phyloP scores from a whole-genome alignment of 1,140 invertebrate genomes.

The Apis florea region DNA sequence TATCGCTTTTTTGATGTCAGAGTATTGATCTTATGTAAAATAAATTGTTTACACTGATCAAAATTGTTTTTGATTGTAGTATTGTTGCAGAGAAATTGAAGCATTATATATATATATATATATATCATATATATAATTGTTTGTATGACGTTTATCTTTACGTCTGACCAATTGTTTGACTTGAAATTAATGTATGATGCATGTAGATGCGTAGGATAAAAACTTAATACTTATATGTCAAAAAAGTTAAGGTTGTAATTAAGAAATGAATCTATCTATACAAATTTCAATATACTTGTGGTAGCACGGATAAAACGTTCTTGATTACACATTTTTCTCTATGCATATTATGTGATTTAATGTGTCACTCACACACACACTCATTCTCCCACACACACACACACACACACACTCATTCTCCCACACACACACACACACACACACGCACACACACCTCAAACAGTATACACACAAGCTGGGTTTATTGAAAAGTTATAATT shows the following conservation, averaged over 20 bases:
- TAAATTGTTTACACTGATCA: constrained; percentile 75
- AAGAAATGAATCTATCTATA: constrained; percentile 52
- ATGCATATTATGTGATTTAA: constrained; percentile 47
- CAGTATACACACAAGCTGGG: constrained; percentile 17
- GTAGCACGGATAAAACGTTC: constrained; percentile 43
- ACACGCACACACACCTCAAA: no score
- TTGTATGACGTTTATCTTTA: constrained; percentile 60
- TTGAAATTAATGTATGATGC: constrained; percentile 43
- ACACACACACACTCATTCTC: no score
- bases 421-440: no score
- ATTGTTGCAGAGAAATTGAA: constrained; percentile 62
- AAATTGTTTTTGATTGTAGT: constrained; percentile 65
- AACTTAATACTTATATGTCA: constrained; percentile 61
- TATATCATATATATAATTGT: constrained; percentile 60
- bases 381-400: fast-evolving
- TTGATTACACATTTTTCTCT: constrained; percentile 46
- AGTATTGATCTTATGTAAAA: constrained; percentile 75
- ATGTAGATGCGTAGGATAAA: constrained; percentile 68
- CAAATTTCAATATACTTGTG: constrained; percentile 54
- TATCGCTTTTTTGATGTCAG: constrained; percentile 69
- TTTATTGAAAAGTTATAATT: constrained; percentile 65
- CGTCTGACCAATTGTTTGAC: constrained; percentile 51
- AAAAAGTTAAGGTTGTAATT: constrained; percentile 61
- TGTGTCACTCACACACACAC: constrained; percentile 38
- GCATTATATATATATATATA: constrained; percentile 41